Base-by-base conservation (phyloP, 2,797 vertebrate species). In the Spinibarbus caldwelli region DNA sequence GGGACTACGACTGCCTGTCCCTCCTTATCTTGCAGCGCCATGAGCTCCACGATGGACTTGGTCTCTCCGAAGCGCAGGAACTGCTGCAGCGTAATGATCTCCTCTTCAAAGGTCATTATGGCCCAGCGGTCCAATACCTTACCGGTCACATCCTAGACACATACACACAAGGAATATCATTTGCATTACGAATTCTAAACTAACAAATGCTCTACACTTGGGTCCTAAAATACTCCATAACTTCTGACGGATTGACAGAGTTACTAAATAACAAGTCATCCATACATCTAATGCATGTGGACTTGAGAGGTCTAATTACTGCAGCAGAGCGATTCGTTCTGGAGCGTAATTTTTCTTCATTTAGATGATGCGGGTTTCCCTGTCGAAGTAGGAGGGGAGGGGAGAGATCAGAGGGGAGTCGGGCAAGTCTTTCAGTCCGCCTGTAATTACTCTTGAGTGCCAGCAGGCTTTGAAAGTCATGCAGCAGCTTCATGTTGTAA, bases 11-110 rank as follows among this genome's bases (percentile, higher is more conserved):
- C 93, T 0, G 97, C 93, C 83, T 97, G 97, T 4, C 97, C 97
- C 88, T 99, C 98, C 90, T 98, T 98, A 91, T 99, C 98, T 86
- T 99, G 98, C 88, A 98, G 93, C 29, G 96, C 97, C 98, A 99
- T 99, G 90, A 99, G 95, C 92, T 99, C 98, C 64, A 99, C 98
- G 17, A 99, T 99, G 82, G 98, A 98, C 86, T 99, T 99, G 10
- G 98, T 99, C 93, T 99, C 98, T 29, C 98, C 98, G 81, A 99
- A 99, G 45, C 98, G 98, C 85, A 99, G 96, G 89, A 99, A 99
- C 91, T 99, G 98, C 91, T 98, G 98, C 89, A 99, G 89, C 0
- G 97, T 97, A 41, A 97, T 97, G 52, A 98, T 95, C 91, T 99
- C 98, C 85, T 99, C 98, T 90, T 99, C 98, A 23, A 96, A 95